These are phyloP conservation scores for Glareola pratincola DNA, from an alignment of 2,113 vertebrate genomes.

Conservation along the genomic window DNA sequence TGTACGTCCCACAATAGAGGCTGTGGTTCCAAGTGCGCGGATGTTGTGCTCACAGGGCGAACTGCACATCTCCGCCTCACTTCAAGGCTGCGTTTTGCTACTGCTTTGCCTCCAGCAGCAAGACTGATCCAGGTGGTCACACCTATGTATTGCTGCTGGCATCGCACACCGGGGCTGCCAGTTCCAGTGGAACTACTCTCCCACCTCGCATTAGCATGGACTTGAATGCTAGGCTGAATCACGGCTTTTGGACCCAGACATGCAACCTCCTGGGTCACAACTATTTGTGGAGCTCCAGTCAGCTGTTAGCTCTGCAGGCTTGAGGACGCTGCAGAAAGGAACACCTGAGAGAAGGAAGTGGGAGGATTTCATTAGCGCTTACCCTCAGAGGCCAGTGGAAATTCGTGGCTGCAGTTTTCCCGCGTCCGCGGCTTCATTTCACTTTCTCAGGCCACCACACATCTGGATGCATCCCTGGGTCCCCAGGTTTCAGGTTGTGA, in stretches of 20 bases:
- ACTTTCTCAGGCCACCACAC: background rate
- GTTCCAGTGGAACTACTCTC: background rate
- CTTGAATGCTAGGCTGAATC: background rate
- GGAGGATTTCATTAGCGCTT: background rate
- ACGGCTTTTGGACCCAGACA: background rate
- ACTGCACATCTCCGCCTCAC: background rate
- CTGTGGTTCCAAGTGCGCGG: background rate
- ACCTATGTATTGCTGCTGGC: background rate
- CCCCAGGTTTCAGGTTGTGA: background rate
- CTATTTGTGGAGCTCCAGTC: background rate
- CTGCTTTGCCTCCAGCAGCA: background rate
- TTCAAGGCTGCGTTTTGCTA: background rate
- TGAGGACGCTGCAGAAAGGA: background rate
- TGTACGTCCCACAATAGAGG: background rate
- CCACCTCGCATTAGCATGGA: accelerated
- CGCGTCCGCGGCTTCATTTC: background rate
- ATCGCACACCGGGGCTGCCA: background rate
- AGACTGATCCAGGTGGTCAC: background rate
- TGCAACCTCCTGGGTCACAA: background rate
- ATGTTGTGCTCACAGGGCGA: background rate
- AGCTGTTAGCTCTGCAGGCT: background rate
- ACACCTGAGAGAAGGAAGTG: background rate
- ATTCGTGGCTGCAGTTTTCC: background rate
- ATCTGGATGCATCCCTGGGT: background rate
- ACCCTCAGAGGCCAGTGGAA: background rate